Conservation (phyloP, 2,797 vertebrate genomes). For the Intellagama lesueurii region DNA sequence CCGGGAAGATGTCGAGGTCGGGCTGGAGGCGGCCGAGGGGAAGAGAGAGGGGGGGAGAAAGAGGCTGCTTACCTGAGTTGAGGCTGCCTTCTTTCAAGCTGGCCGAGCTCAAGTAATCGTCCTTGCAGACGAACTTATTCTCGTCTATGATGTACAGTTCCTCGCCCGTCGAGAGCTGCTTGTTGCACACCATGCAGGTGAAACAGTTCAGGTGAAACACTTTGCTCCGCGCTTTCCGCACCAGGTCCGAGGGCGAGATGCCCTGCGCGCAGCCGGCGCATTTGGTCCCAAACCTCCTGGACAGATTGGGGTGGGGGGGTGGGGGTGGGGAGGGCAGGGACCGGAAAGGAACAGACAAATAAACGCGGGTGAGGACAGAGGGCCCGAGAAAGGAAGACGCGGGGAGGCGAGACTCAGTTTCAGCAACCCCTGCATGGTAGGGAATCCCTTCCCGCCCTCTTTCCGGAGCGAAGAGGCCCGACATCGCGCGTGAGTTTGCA, state of each 20-base stretch:
- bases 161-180: slow-evolving; percentile 97
- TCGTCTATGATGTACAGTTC: slow-evolving; percentile 97
- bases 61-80: slow-evolving; percentile 88
- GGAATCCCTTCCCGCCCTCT: too few relatives aligned
- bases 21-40: too few relatives aligned
- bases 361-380: background rate
- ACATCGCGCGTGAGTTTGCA: too few relatives aligned
- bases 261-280: slow-evolving; percentile 95
- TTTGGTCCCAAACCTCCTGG: slow-evolving; percentile 94
- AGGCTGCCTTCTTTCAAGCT: slow-evolving; percentile 91
- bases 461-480: too few relatives aligned
- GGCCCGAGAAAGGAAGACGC: too few relatives aligned
- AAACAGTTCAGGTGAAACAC: slow-evolving; percentile 98
- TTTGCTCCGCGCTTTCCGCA: slow-evolving; percentile 92
- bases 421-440: too few relatives aligned
- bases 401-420: too few relatives aligned
- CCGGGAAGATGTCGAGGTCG: too few relatives aligned
- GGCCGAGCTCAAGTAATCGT: slow-evolving; percentile 91
- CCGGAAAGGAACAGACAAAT: background rate
- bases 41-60: too few relatives aligned
- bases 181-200: slow-evolving; percentile 98
- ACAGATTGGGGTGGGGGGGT: background rate
- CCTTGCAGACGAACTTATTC: slow-evolving; percentile 98
- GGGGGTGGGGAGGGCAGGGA: background rate
- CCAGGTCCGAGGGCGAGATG: slow-evolving; percentile 94